A percentile compares a stretch with the other conserved stretches of the same genome.
Conservation (phyloP, 2,888 invertebrate species). For the Teleogryllus oceanicus region DNA sequence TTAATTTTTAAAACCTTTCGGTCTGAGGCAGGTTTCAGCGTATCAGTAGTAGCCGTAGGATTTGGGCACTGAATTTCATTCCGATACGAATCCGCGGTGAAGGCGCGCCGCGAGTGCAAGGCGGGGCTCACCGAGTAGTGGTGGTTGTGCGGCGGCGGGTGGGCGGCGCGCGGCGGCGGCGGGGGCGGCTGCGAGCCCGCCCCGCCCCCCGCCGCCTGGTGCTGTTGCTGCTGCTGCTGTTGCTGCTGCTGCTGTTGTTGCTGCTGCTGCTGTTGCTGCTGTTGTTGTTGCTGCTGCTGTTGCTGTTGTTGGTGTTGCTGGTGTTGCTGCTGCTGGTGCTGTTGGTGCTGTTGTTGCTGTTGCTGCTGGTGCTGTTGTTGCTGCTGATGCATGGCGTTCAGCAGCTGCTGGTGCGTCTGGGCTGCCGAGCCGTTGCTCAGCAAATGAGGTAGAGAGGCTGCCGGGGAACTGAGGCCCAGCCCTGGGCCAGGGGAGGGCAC, state of each 20-base stretch:
- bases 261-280: slow-evolving; percentile 38
- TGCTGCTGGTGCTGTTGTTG: slow-evolving; percentile 54
- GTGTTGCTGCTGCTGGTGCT: slow-evolving; percentile 47
- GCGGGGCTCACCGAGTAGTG: slow-evolving; percentile 31
- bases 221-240: slow-evolving; percentile 32
- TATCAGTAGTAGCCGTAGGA: no score
- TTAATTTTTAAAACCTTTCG: no score
- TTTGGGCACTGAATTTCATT: no score
- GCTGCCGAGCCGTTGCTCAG: slow-evolving; percentile 57
- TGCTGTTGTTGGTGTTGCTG: slow-evolving; percentile 48
- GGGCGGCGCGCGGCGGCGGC: slow-evolving; percentile 37
- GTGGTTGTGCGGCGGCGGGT: slow-evolving; percentile 27
- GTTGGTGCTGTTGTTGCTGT: slow-evolving; percentile 39
- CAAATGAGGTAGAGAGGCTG: slow-evolving; percentile 65
- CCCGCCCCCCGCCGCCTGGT: background rate
- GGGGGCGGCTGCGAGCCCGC: background rate
- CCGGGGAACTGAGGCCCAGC: slow-evolving; percentile 56
- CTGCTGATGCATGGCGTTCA: slow-evolving; percentile 67
- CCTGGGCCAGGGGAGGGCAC: slow-evolving; percentile 54
- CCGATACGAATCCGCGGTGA: no score
- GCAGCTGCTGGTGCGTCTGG: slow-evolving; percentile 64
- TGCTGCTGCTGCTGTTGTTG: slow-evolving; percentile 36
- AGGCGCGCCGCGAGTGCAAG: no score
- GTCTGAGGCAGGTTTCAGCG: no score
- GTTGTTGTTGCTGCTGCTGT: slow-evolving; percentile 33